Evolutionary conservation across 2,888 invertebrate genomes (phyloP), one percentile per base, ranked within the genome.

Genomic region (Diplazon laetatorius): DNA sequence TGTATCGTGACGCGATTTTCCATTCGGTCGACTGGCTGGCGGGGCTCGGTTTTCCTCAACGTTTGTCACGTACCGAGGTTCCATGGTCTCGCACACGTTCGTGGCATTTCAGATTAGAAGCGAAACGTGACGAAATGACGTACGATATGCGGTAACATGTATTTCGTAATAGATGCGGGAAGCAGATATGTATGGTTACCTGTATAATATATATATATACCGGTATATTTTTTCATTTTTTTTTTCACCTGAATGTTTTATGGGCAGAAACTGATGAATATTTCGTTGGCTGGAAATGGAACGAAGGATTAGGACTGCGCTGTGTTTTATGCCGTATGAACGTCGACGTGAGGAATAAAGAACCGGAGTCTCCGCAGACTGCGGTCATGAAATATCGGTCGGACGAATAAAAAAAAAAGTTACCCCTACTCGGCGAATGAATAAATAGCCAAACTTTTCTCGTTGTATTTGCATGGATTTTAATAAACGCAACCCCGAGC

Each of bases 361-460:
- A 30, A 57, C 59, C 39, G 55, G 39, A 62, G 57, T 73, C 48
- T 22, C 6, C 30, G 50, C 50, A 42, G 68, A 68, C 39, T 44
- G 57, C 20, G 62, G 50, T 35, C 59, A 78, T 78, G 70, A 78
- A 73, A 69, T 52, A 59, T 48, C 37, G 59, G 69, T 39, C 69
- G 60, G 63, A 65, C 65, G 57, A 69, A n/a, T n/a, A n/a, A n/a
- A n/a, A n/a, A n/a, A n/a, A n/a, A 57, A 46, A 68, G 63, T 50
- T 55, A 30, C 4, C 30, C 42, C 52, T 30, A 30, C 48, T 65
- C 46, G 44, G 59, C 65, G 78, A n/a, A 65, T 78, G 73, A 73
- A 78, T 78, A 78, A 78, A 73, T 78, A 69, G 73, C 69, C 65
- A 25, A 78, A 78, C 78, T 78, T 78, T 78, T 78, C 78, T 78